Conservation (phyloP, 1,140 invertebrate genomes). For the Macrocentrus cingulum region DNA sequence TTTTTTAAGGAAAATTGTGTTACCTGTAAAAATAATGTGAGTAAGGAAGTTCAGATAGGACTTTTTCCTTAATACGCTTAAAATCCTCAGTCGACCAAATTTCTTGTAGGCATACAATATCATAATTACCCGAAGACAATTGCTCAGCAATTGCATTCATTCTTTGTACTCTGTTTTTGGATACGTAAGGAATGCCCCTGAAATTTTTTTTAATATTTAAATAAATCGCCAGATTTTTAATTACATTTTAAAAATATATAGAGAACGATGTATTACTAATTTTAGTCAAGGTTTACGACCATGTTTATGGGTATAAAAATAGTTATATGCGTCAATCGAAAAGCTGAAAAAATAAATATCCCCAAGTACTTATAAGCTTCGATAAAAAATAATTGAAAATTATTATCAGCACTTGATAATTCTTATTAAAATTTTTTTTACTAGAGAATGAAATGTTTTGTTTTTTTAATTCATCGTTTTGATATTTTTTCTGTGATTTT, state of each 20-base stretch:
- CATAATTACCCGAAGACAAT: conserved; percentile 70
- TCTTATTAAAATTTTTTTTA: too few species aligned
- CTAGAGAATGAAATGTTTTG: too few species aligned
- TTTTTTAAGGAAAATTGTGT: neutral
- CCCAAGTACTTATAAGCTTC: too few species aligned
- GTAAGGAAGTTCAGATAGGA: conserved; percentile 70
- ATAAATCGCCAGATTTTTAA: neutral
- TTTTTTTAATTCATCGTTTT: too few species aligned
- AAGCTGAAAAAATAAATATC: too few species aligned
- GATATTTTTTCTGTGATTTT: too few species aligned
- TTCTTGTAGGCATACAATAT: conserved; percentile 92
- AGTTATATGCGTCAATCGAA: neutral
- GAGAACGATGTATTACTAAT: neutral
- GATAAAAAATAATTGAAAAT: too few species aligned
- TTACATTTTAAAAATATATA: neutral
- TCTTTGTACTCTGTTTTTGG: conserved; percentile 73
- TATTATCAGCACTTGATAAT: too few species aligned
- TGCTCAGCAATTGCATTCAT: conserved; percentile 80
- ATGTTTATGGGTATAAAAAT: neutral
- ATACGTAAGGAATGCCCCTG: conserved; percentile 83
- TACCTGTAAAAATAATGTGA: conserved; percentile 94
- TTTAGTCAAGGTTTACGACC: too few species aligned
- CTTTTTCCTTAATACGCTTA: conserved; percentile 67
- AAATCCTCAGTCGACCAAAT: conserved; percentile 84
- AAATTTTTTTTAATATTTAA: conserved; percentile 1